These are phyloP conservation scores for Syngnathoides biaculeatus DNA, from an alignment of 2,113 vertebrate genomes.

Conservation along the genomic window DNA sequence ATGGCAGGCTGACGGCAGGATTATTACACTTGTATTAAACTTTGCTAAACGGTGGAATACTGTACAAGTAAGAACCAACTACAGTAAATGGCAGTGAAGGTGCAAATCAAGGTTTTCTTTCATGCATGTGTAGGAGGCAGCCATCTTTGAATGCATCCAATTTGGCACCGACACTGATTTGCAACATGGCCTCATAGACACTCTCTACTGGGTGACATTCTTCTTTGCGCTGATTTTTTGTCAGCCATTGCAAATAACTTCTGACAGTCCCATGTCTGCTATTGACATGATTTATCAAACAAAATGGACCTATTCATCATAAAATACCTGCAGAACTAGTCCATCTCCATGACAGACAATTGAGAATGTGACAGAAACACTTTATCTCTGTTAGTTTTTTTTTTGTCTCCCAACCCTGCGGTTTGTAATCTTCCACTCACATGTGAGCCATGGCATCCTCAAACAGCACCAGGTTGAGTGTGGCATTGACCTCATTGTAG, in stretches of 20 bases:
- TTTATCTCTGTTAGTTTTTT: neutral
- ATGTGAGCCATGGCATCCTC: slow-evolving; percentile 92
- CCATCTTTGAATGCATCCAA: neutral
- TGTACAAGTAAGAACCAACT: neutral
- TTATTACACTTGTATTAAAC: neutral
- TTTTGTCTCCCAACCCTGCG: neutral
- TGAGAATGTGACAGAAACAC: slow-evolving; percentile 6
- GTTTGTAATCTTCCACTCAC: slow-evolving; percentile 72
- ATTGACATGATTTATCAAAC: slow-evolving; percentile 29
- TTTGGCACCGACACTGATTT: neutral
- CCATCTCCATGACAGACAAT: slow-evolving; percentile 32
- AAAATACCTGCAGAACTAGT: slow-evolving; percentile 14
- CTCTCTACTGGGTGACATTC: neutral
- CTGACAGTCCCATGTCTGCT: slow-evolving; percentile 11
- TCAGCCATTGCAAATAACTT: slow-evolving; percentile 4
- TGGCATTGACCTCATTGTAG: slow-evolving; percentile 89
- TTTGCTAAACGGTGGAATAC: neutral
- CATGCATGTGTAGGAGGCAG: neutral
- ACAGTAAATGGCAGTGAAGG: neutral
- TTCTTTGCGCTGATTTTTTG: neutral
- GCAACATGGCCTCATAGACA: neutral
- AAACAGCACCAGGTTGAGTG: slow-evolving; percentile 88
- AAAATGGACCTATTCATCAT: slow-evolving; percentile 24
- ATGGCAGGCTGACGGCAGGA: too few species aligned
- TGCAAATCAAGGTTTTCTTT: neutral